Percentiles rank a stretch among this genome's conserved stretches.
Conservation (phyloP, 2,888 invertebrate species). For the Patella ulyssiponensis region DNA sequence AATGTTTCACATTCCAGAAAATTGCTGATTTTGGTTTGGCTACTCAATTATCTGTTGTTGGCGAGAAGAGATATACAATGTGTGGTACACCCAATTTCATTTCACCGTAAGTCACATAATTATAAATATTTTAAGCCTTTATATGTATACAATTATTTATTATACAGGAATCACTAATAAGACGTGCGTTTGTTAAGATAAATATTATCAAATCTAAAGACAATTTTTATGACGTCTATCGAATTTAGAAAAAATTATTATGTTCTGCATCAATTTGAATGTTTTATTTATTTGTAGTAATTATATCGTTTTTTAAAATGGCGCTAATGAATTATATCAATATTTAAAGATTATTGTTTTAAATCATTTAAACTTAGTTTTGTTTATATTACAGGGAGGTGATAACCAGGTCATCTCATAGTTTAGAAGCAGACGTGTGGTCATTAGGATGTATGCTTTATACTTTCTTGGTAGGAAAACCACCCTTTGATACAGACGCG, state of each 20-base stretch:
- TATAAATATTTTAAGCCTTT: not conserved
- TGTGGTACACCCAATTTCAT: constrained; percentile 98
- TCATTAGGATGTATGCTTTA: constrained; percentile 93
- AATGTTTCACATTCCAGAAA: constrained; percentile 75
- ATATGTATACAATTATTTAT: not conserved
- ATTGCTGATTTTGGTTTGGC: constrained; percentile 97
- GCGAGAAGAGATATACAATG: constrained; percentile 95
- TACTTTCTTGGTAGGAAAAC: constrained; percentile 88
- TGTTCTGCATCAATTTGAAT: no score
- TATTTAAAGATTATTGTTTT: no score
- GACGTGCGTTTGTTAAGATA: no score
- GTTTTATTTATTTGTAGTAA: no score
- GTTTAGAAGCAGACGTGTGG: constrained; percentile 96
- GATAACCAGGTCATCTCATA: constrained; percentile 89
- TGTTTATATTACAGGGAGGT: constrained; percentile 75
- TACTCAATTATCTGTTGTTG: constrained; percentile 86
- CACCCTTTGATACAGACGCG: constrained; percentile 93
- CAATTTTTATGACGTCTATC: no score
- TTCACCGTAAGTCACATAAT: constrained; percentile 87
- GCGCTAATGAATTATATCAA: no score
- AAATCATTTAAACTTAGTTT: no score
- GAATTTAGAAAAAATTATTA: no score
- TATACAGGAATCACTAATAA: not conserved
- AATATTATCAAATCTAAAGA: no score
- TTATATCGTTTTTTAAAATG: no score